Evolutionary conservation across 1,140 invertebrate genomes (phyloP).

Genomic region (Drosophila jambulina): DNA sequence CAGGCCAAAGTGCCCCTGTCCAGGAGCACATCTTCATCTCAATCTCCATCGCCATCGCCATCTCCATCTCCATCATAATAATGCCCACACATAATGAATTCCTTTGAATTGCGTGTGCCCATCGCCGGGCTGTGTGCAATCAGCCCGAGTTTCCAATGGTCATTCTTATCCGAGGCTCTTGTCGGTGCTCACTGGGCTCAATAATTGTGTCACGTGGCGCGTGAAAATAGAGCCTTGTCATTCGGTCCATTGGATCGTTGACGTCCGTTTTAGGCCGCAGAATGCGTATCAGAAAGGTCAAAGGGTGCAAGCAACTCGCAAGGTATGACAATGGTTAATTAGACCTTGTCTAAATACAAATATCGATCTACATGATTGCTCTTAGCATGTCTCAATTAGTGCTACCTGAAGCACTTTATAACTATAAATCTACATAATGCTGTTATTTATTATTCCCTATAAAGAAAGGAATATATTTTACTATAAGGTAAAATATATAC

Average conservation of each 20-base stretch:
- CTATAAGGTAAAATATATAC: not conserved
- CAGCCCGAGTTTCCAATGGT: slow-evolving; percentile 42
- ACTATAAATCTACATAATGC: not conserved
- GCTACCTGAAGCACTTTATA: not conserved
- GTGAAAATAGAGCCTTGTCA: slow-evolving; percentile 50
- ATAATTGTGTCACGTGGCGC: slow-evolving; percentile 62
- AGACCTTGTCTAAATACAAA: not conserved
- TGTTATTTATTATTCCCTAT: not conserved
- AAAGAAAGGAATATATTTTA: not conserved
- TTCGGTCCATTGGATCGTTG: slow-evolving; percentile 26
- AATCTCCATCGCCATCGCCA: slow-evolving; percentile 19
- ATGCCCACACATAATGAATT: slow-evolving; percentile 49
- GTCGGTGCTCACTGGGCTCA: slow-evolving; percentile 37
- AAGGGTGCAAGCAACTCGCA: not conserved
- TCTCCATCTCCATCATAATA: slow-evolving; percentile 38
- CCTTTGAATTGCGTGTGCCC: slow-evolving; percentile 38
- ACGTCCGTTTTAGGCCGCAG: not conserved
- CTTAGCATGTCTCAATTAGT: no score
- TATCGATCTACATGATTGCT: not conserved
- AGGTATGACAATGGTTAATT: not conserved
- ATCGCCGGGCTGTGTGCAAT: slow-evolving; percentile 22
- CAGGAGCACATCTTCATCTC: slow-evolving; percentile 26
- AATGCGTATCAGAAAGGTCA: not conserved
- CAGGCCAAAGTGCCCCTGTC: slow-evolving; percentile 20
- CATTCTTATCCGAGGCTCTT: slow-evolving; percentile 16